phyloP scores from a whole-genome alignment of 2,113 vertebrate genomes.

The Ploceus nigricollis region DNA sequence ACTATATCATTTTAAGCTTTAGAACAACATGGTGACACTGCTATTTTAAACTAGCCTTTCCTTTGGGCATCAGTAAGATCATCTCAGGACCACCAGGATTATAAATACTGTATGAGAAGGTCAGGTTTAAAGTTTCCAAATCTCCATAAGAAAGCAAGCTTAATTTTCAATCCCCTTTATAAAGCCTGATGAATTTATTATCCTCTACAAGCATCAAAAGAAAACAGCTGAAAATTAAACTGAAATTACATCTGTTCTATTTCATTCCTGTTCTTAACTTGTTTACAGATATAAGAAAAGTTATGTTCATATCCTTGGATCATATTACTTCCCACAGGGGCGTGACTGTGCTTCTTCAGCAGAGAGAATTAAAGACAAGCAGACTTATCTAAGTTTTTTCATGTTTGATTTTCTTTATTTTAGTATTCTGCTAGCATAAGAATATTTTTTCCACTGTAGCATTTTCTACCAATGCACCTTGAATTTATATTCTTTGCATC shows the following conservation, averaged over 20 bases:
- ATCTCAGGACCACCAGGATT: constrained; percentile 65
- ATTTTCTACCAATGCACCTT: not conserved
- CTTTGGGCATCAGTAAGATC: constrained; percentile 46
- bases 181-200: constrained; percentile 46
- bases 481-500: not conserved
- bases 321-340: constrained; percentile 4
- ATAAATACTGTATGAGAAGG: constrained; percentile 75
- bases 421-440: not conserved
- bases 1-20: not conserved
- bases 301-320: not conserved
- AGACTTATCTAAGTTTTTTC: not conserved
- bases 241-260: constrained; percentile 5
- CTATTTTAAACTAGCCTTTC: constrained; percentile 70
- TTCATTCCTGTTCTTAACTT: constrained; percentile 17
- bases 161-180: constrained; percentile 36
- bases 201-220: constrained; percentile 22
- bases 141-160: constrained; percentile 62
- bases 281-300: constrained; percentile 50
- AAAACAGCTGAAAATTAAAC: constrained; percentile 44
- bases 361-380: not conserved
- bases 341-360: not conserved
- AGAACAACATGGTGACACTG: constrained; percentile 28
- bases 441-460: not conserved
- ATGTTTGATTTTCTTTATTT: not conserved
- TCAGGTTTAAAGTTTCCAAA: constrained; percentile 74